phyloP scores from a whole-genome alignment of 1,140 invertebrate genomes.

The Asobara japonica region DNA sequence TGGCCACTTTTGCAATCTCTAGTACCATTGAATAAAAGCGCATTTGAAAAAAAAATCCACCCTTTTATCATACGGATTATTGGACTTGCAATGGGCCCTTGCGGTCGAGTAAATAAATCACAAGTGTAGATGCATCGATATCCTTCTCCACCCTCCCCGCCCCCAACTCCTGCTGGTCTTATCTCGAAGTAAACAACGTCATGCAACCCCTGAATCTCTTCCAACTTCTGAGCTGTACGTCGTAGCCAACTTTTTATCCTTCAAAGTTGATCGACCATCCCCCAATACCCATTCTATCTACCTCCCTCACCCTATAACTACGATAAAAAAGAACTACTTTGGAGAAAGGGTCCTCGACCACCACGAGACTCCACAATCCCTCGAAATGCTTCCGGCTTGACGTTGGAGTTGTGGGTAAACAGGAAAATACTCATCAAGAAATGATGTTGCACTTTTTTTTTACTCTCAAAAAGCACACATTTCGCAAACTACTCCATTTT shows the following conservation, averaged over 20 bases:
- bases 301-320: neutral
- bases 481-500: neutral
- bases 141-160: too few relatives aligned
- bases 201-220: neutral
- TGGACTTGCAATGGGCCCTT: neutral
- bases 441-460: neutral
- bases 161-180: neutral
- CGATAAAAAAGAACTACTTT: neutral
- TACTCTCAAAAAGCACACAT: neutral
- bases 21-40: too few relatives aligned
- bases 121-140: neutral
- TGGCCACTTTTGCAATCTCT: too few relatives aligned
- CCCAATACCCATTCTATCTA: neutral
- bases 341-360: neutral
- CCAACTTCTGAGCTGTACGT: neutral
- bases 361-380: neutral
- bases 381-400: constrained; percentile 24
- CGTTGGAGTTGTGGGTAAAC: constrained; percentile 17
- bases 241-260: constrained; percentile 15
- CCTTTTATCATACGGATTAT: neutral
- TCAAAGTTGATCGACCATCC: neutral
- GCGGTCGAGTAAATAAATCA: neutral
- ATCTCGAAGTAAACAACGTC: constrained; percentile 13
- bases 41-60: too few relatives aligned
- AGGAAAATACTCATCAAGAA: constrained; percentile 18